Evolutionary conservation across 2,888 invertebrate species (phyloP).

Genomic region (Leptopilina myrica): DNA sequence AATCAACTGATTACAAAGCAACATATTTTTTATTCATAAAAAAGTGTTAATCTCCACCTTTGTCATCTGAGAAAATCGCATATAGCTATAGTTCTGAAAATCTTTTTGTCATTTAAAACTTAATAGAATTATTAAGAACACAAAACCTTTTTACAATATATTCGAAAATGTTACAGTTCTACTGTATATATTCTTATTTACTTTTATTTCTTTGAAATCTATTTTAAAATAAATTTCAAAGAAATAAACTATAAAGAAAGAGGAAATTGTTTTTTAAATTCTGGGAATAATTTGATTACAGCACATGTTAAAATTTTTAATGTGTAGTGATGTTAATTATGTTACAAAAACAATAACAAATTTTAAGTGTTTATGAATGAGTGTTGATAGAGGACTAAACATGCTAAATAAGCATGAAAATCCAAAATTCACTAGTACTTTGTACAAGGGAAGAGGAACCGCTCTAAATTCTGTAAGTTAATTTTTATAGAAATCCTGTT

Average conservation of each 20-base stretch:
- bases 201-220: background rate
- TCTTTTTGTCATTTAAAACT: background rate
- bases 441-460: constrained; percentile 57
- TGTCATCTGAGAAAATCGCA: background rate
- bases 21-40: constrained; percentile 10
- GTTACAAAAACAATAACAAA: background rate
- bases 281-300: background rate
- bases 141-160: background rate
- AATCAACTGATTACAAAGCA: background rate
- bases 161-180: background rate
- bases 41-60: background rate
- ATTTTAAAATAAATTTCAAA: background rate
- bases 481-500: background rate
- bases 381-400: constrained; percentile 62
- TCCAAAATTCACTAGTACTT: constrained; percentile 44
- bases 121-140: background rate
- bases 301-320: background rate
- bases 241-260: no score
- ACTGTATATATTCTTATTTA: background rate
- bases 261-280: no score
- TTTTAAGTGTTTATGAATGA: constrained; percentile 58
- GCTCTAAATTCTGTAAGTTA: constrained; percentile 64
- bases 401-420: constrained; percentile 62
- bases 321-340: background rate
- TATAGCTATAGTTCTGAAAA: background rate